Evolutionary conservation across 2,113 vertebrate genomes (phyloP).

Genomic region (Crotophaga sulcirostris): DNA sequence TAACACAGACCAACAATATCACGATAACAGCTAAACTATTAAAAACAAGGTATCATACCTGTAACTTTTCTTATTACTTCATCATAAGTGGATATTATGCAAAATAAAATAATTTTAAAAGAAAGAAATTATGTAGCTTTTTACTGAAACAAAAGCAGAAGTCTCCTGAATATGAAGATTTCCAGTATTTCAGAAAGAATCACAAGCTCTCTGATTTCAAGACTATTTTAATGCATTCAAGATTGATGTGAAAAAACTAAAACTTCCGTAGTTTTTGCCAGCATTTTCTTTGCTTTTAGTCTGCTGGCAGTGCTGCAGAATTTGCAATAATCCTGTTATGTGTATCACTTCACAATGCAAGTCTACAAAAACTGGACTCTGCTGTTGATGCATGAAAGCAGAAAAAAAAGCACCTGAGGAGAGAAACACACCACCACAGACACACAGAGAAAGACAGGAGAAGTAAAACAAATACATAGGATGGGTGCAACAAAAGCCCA

Average conservation of each 20-base stretch:
- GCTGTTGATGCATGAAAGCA: slow-evolving; percentile 30
- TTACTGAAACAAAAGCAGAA: not conserved
- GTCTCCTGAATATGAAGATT: not conserved
- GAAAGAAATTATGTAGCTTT: not conserved
- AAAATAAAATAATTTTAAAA: not conserved
- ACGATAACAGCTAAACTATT: not conserved
- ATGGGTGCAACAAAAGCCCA: not conserved
- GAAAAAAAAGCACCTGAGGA: not conserved
- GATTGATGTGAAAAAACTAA: not conserved
- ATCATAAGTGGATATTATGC: not conserved
- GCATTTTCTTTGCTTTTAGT: slow-evolving; percentile 28
- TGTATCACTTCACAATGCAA: slow-evolving; percentile 53
- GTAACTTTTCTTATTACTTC: not conserved
- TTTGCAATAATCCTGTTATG: slow-evolving; percentile 51
- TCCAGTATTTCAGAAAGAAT: not conserved
- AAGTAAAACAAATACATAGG: not conserved
- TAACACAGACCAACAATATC: not conserved
- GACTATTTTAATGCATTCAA: not conserved
- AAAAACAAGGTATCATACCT: not conserved
- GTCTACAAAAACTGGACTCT: slow-evolving; percentile 27
- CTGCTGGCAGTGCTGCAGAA: slow-evolving; percentile 44
- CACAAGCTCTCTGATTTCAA: not conserved
- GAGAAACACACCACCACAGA: slow-evolving; percentile 5
- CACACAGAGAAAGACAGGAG: not conserved
- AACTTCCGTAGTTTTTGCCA: slow-evolving; percentile 13